Evolutionary conservation across 2,888 invertebrate species (phyloP), one percentile per base, ranked within the genome.

Genomic region (Isotomurus palustris): DNA sequence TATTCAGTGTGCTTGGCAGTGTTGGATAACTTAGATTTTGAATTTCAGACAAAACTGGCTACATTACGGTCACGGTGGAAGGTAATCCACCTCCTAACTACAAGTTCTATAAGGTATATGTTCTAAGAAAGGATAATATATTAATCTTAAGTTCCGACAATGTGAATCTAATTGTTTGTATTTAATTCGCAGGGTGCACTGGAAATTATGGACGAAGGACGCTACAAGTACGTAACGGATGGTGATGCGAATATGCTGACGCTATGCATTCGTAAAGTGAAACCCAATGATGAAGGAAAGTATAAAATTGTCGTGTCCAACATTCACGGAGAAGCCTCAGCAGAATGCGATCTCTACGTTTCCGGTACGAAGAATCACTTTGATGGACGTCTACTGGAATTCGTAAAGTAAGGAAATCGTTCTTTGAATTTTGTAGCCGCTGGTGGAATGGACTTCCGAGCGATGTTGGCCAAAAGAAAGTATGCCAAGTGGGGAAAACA

Each of bases 371-470:
- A 43, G 27, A 45, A 24, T 22, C 19, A 3, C 21, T 27, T 40
- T 43, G 5, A 14, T 49, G 24, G 22, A 55, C 10, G 14, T 17
- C 24, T 29, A 21, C 14, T n/a, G 22, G 12, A 36, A 47, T 5
- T 21, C 4, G 21, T 58, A 21, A 43, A 56, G 25, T 25, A 8
- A 35, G 17, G 27, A 22, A 22, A 36, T 36, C 36, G 41, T 41
- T 52, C 8, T 43, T 43, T 32, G 14, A 32, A 22, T 43, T 43
- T 67, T 67, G 17, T 66, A 89, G 96, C 94, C 80, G 86, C 95
- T 66, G 93, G 93, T 78, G 94, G 94, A 70, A 90, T 97, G 88
- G 99, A 99, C 79, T 99, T 97, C 88, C 87, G 99, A 78, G 87
- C 94, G 64, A 88, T 97, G 88, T 82, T 99, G 72, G 95, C 94